Evolutionary conservation across 2,888 invertebrate species (phyloP).

Genomic region (Caenorhabditis macrosperma): DNA sequence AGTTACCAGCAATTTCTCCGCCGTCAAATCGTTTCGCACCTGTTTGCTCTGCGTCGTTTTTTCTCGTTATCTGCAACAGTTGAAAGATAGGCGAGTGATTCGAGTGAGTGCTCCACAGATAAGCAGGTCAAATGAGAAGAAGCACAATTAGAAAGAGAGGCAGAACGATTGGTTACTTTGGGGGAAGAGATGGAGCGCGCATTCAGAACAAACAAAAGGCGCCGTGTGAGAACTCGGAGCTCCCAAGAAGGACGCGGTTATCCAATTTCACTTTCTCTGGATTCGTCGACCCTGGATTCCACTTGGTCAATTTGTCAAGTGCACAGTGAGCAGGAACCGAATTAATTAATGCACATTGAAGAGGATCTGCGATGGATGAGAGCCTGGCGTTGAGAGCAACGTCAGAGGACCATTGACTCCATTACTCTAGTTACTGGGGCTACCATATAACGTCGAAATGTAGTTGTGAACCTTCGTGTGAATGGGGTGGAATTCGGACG

Average conservation of each 20-base stretch:
- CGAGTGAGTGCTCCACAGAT: conserved; percentile 8
- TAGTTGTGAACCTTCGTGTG: too few species aligned
- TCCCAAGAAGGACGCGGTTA: conserved; percentile 10
- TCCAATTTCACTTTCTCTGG: conserved; percentile 42
- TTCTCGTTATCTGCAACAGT: conserved; percentile 39
- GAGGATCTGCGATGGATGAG: conserved; percentile 4
- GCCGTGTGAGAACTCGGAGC: conserved; percentile 19
- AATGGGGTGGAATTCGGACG: background rate
- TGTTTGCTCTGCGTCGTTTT: conserved; percentile 36
- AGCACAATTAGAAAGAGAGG: background rate
- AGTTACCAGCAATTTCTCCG: conserved; percentile 29
- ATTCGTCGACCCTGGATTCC: conserved; percentile 23
- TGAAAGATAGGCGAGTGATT: conserved; percentile 13
- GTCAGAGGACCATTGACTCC: background rate
- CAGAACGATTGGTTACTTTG: conserved; percentile 4
- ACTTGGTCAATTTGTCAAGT: conserved; percentile 50
- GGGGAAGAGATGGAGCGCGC: background rate
- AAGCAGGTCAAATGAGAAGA: conserved; percentile 9
- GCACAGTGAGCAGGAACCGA: conserved; percentile 14
- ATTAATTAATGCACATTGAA: conserved; percentile 22
- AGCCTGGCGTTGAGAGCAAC: background rate
- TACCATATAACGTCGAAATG: too few species aligned
- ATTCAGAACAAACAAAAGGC: conserved; percentile 14
- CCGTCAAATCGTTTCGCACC: conserved; percentile 41
- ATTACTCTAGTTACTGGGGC: background rate